Evolutionary conservation across 2,888 invertebrate species (phyloP).

Genomic region (Dione juno): DNA sequence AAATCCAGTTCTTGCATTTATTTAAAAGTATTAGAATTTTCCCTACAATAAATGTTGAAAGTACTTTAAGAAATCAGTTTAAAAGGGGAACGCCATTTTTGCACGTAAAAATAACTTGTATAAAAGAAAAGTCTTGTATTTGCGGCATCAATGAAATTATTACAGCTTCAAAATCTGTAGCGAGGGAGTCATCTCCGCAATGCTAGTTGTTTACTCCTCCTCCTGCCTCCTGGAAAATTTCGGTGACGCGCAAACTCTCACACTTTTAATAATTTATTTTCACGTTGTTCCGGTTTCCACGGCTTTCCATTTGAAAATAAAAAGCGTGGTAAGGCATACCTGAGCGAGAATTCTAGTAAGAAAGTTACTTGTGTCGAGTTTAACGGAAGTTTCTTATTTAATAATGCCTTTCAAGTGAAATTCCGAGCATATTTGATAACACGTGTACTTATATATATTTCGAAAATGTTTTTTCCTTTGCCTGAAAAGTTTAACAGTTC

Average conservation of each 20-base stretch:
- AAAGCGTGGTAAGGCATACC: constrained; percentile 11
- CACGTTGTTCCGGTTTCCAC: constrained; percentile 16
- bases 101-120: constrained; percentile 3
- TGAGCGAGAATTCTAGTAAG: constrained; percentile 30
- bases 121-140: constrained; percentile 21
- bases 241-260: constrained; percentile 15
- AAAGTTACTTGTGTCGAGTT: constrained; percentile 26
- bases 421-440: constrained; percentile 28
- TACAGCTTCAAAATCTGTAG: constrained; percentile 21
- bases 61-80: constrained; percentile 17
- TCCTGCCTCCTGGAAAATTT: constrained; percentile 18
- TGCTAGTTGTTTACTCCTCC: constrained; percentile 19
- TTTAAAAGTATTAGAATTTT: background rate
- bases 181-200: constrained; percentile 21
- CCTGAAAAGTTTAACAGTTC: background rate
- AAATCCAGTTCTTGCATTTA: no score
- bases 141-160: constrained; percentile 19
- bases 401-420: constrained; percentile 34
- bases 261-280: constrained; percentile 29
- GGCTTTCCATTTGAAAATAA: constrained; percentile 19
- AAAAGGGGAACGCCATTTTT: constrained; percentile 5
- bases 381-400: constrained; percentile 39
- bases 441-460: constrained; percentile 14
- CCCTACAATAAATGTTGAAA: constrained; percentile 5
- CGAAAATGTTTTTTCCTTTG: constrained; percentile 3